Conservation (phyloP, 2,797 vertebrate genomes). For the Taenioides sp. region DNA sequence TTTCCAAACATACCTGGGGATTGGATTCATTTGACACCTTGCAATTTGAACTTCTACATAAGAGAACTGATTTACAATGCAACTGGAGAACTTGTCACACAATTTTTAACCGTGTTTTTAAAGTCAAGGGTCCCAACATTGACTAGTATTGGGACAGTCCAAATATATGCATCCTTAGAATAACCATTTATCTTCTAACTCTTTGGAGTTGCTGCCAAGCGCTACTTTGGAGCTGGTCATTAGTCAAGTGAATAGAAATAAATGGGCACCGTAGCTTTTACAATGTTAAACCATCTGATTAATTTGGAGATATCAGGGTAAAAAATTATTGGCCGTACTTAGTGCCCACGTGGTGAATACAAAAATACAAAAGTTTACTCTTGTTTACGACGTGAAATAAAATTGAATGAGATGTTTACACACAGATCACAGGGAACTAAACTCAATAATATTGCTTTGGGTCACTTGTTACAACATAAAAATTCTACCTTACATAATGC, state of each 20-base stretch:
- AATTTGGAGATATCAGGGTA: background rate
- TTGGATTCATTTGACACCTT: background rate
- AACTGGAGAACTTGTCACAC: too few species aligned
- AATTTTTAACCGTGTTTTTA: background rate
- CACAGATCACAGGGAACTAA: too few species aligned
- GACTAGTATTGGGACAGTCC: background rate
- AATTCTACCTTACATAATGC: too few species aligned
- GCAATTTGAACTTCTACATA: background rate
- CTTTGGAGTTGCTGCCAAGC: constrained; percentile 1
- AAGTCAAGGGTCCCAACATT: background rate
- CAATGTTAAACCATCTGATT: background rate
- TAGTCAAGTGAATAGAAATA: constrained; percentile 6
- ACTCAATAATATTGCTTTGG: too few species aligned
- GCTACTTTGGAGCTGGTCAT: background rate
- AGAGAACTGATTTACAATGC: background rate
- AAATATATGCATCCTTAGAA: background rate
- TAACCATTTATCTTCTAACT: background rate
- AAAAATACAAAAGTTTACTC: too few species aligned
- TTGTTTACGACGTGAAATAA: too few species aligned
- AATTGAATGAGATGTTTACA: background rate
- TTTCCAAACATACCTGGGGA: background rate
- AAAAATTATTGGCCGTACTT: background rate
- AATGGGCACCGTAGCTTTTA: background rate
- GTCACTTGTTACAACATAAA: too few species aligned
- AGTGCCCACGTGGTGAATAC: background rate